A percentile compares a stretch with the other conserved stretches of the same genome.
Conservation (phyloP, 1,140 invertebrate genomes). For the Drosophila setifemur region DNA sequence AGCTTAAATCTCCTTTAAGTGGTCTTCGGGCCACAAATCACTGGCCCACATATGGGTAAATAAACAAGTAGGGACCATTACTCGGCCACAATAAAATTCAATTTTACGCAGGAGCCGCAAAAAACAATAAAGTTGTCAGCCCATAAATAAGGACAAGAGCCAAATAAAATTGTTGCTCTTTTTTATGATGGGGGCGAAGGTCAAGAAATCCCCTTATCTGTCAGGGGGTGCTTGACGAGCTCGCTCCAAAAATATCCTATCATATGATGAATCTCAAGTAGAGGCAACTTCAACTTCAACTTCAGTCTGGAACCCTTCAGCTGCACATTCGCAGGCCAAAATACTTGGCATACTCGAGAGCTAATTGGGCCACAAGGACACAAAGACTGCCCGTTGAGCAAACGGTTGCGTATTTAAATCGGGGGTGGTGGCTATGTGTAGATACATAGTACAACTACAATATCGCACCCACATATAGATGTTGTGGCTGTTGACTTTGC, state of each 20-base stretch:
- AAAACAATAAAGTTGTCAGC: constrained; percentile 22
- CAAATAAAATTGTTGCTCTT: constrained; percentile 11
- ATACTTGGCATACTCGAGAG: constrained; percentile 9
- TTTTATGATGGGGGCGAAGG: constrained; percentile 4
- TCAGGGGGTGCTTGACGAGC: background rate
- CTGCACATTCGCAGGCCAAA: background rate
- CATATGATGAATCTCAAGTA: constrained; percentile 10
- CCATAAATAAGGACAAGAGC: constrained; percentile 44
- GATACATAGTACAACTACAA: constrained; percentile 9
- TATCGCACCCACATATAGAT: background rate
- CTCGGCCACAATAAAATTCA: constrained; percentile 48
- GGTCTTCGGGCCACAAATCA: constrained; percentile 2
- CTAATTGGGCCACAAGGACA: constrained; percentile 54
- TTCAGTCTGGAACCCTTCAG: background rate
- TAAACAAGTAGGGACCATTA: background rate
- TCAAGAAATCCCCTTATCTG: constrained; percentile 8
- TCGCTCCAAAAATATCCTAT: constrained; percentile 23
- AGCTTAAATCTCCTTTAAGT: constrained; percentile 8
- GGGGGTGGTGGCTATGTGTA: background rate
- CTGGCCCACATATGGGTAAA: background rate
- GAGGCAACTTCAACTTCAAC: background rate
- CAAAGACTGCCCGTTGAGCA: constrained; percentile 23
- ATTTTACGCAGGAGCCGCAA: constrained; percentile 19
- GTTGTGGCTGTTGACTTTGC: constrained; percentile 27
- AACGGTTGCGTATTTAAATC: constrained; percentile 27